These are phyloP conservation scores for Seriola aureovittata DNA, from an alignment of 2,113 vertebrate species.

Conservation along the genomic window DNA sequence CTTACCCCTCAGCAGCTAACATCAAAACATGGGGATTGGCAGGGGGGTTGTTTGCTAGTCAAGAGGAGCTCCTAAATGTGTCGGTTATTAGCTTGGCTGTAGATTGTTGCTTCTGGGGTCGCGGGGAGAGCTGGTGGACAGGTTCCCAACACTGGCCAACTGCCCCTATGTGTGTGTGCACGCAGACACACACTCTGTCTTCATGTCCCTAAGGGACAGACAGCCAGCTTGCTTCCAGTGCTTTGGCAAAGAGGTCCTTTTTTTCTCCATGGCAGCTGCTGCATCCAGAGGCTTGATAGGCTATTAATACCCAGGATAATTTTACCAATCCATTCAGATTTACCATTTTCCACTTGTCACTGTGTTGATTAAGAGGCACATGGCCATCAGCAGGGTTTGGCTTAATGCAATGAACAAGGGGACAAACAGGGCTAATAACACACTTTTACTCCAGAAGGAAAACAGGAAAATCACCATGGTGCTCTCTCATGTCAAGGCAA, in stretches of 20 bases:
- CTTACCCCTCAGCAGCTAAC: conserved; percentile 77
- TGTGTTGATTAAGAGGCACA: conserved; percentile 85
- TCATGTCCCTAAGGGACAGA: conserved; percentile 71
- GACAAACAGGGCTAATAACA: conserved; percentile 66
- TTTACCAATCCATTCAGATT: conserved; percentile 86
- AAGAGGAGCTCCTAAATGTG: conserved; percentile 66
- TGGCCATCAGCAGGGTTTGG: conserved; percentile 72
- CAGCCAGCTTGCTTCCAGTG: conserved; percentile 76
- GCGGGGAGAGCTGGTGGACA: conserved; percentile 71
- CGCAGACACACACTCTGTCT: conserved; percentile 40
- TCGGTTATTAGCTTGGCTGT: conserved; percentile 72
- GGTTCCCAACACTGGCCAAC: conserved; percentile 68
- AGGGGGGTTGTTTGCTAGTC: conserved; percentile 65
- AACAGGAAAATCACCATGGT: conserved; percentile 13
- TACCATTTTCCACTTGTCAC: conserved; percentile 80
- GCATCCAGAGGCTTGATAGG: conserved; percentile 84
- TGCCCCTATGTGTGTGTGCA: conserved; percentile 10
- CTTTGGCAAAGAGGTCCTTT: conserved; percentile 79
- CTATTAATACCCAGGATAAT: conserved; percentile 86
- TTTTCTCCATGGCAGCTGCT: conserved; percentile 82
- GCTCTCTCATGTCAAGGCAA: conserved; percentile 37
- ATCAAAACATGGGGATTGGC: conserved; percentile 73
- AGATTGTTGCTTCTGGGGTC: conserved; percentile 71
- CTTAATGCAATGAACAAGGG: conserved; percentile 64
- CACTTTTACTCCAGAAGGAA: conserved; percentile 39